Evolutionary conservation across 1,140 invertebrate genomes (phyloP).

Genomic region (Rhysida immarginata): DNA sequence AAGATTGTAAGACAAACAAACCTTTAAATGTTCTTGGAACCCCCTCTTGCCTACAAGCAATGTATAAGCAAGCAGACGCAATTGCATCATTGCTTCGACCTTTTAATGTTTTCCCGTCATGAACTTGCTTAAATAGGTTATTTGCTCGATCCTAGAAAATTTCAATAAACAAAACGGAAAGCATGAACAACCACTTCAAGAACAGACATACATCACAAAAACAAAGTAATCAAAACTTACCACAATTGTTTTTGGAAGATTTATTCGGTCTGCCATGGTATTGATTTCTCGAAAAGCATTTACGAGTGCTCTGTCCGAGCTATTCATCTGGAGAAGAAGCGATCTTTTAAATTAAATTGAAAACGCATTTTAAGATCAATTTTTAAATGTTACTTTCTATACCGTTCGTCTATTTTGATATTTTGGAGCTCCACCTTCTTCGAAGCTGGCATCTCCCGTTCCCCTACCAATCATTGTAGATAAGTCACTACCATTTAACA

Average conservation of each 20-base stretch:
- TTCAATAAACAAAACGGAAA: background rate
- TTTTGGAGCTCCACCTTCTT: slow-evolving; percentile 69
- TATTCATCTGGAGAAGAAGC: slow-evolving; percentile 52
- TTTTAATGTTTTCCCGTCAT: slow-evolving; percentile 91
- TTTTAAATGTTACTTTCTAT: no score
- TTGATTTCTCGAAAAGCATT: slow-evolving; percentile 94
- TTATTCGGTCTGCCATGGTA: slow-evolving; percentile 94
- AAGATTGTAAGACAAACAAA: no score
- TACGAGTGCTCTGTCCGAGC: slow-evolving; percentile 81
- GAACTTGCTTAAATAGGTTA: slow-evolving; percentile 93
- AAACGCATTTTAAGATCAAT: background rate
- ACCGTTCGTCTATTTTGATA: slow-evolving; percentile 85
- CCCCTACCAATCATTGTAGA: slow-evolving; percentile 94
- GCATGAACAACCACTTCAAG: no score
- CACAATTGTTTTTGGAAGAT: slow-evolving; percentile 84
- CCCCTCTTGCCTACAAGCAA: slow-evolving; percentile 95
- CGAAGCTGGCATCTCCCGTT: slow-evolving; percentile 60
- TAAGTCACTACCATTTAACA: slow-evolving; percentile 88
- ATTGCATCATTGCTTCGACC: slow-evolving; percentile 94
- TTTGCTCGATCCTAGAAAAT: slow-evolving; percentile 70
- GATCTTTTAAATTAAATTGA: background rate
- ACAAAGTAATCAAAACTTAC: slow-evolving; percentile 15
- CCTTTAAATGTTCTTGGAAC: slow-evolving; percentile 96
- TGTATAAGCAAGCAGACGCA: slow-evolving; percentile 95
- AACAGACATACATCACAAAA: slow-evolving; percentile 2